Evolutionary conservation across 2,113 vertebrate genomes (phyloP).

Genomic region (Myrmecobius fasciatus): DNA sequence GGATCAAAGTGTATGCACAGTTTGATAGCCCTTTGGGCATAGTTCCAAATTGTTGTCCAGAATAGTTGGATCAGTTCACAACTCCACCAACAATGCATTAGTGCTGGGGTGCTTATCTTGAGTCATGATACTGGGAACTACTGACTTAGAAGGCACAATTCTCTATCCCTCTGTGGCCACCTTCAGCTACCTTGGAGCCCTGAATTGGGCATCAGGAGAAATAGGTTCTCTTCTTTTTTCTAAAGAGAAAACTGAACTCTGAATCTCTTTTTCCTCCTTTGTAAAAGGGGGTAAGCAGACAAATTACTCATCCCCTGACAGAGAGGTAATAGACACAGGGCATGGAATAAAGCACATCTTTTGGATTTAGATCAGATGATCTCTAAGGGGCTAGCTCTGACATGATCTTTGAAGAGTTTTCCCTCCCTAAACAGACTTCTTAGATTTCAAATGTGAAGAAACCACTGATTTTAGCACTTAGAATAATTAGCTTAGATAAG

Average conservation of each 20-base stretch:
- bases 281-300: not conserved
- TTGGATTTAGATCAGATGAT: not conserved
- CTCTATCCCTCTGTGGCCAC: not conserved
- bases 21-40: too few relatives aligned
- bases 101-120: not conserved
- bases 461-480: not conserved
- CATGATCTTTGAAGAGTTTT: not conserved
- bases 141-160: not conserved
- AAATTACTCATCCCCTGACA: not conserved
- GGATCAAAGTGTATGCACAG: too few relatives aligned
- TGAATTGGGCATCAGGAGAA: not conserved
- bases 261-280: not conserved
- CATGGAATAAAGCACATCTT: not conserved
- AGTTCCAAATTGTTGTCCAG: too few relatives aligned
- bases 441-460: not conserved
- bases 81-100: too few relatives aligned
- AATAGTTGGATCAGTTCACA: too few relatives aligned
- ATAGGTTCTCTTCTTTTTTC: not conserved
- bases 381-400: not conserved
- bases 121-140: not conserved
- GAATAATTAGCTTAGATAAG: not conserved
- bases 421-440: not conserved
- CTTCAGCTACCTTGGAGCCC: not conserved
- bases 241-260: not conserved
- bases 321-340: not conserved